These are phyloP conservation scores for Xenentodon cancila DNA, from an alignment of 2,797 vertebrate genomes.

Conservation along the genomic window DNA sequence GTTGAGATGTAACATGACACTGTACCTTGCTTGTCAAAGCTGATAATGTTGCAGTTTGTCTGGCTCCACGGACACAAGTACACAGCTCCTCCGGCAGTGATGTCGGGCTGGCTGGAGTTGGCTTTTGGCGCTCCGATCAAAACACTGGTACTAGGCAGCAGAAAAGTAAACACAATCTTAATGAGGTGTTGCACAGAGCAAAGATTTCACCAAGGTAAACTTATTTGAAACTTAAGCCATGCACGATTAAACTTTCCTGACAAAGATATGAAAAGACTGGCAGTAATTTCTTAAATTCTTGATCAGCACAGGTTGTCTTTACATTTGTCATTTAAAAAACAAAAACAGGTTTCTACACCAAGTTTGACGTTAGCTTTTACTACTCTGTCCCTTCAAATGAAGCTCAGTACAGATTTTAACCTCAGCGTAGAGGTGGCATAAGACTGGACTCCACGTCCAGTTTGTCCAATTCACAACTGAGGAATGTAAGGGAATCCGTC, in stretches of 20 bases:
- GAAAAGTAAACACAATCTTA: slow-evolving; percentile 11
- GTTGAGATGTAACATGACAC: slow-evolving; percentile 19
- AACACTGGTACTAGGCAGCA: slow-evolving; percentile 80
- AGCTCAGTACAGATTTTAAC: too few species aligned
- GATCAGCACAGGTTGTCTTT: too few species aligned
- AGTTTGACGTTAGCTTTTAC: too few species aligned
- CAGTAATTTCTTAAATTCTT: too few species aligned
- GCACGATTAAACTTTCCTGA: not conserved
- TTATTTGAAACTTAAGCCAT: not conserved
- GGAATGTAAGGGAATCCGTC: too few species aligned
- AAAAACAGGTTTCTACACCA: too few species aligned
- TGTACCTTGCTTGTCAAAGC: slow-evolving; percentile 89
- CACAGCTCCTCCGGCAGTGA: slow-evolving; percentile 89
- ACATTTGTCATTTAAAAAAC: too few species aligned
- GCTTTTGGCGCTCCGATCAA: slow-evolving; percentile 92
- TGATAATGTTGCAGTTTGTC: slow-evolving; percentile 74
- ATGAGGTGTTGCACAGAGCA: not conserved
- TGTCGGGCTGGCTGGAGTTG: slow-evolving; percentile 86
- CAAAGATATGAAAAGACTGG: too few species aligned
- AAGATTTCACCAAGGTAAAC: not conserved
- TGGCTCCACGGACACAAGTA: slow-evolving; percentile 88
- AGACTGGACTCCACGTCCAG: too few species aligned
- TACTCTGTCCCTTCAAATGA: too few species aligned
- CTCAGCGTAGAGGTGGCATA: too few species aligned
- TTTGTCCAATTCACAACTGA: too few species aligned